Conservation (phyloP, 2,797 vertebrate genomes). For the Amazona ochrocephala region DNA sequence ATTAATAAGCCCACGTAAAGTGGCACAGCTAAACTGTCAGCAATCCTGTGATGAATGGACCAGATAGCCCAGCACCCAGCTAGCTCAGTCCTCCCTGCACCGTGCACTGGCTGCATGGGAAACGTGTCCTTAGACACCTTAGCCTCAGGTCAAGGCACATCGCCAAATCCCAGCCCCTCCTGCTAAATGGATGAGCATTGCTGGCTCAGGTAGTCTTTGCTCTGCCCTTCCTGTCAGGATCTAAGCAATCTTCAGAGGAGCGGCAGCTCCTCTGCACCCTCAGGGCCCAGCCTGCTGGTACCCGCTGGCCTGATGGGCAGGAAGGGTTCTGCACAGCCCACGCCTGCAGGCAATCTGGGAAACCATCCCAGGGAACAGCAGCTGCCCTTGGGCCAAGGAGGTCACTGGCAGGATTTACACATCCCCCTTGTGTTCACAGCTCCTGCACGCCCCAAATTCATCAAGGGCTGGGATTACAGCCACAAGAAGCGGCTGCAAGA, state of each 20-base stretch:
- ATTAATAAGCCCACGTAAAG: background rate
- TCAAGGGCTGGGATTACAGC: background rate
- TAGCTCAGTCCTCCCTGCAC: background rate
- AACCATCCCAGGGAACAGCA: accelerated
- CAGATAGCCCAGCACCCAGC: background rate
- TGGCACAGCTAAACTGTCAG: background rate
- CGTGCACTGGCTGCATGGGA: background rate
- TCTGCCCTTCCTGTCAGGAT: background rate
- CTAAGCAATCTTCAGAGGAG: background rate
- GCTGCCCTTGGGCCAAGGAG: background rate
- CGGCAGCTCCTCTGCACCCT: background rate
- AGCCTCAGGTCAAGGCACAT: background rate
- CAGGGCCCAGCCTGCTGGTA: background rate
- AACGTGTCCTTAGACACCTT: background rate
- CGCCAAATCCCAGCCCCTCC: background rate
- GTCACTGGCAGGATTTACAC: background rate
- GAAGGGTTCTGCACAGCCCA: background rate
- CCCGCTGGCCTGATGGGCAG: background rate
- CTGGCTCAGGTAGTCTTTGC: background rate
- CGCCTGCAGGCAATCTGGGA: background rate
- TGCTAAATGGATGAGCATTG: background rate
- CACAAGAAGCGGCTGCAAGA: background rate
- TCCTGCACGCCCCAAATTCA: background rate
- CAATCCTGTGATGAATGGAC: accelerated
- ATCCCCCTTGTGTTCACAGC: background rate